Evolutionary conservation across 2,113 vertebrate species (phyloP).

Genomic region (human (Homo sapiens)): GRCh38 chr3:29764001-29764500

Average conservation of each 20-base stretch:
- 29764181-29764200: background rate
- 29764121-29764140: background rate
- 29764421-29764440: background rate
- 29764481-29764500: background rate
- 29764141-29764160: background rate
- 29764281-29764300: slow-evolving; percentile 43
- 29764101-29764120: background rate
- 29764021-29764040: background rate
- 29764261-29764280: background rate
- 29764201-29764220: background rate
- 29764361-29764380: slow-evolving; percentile 67
- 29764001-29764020: background rate
- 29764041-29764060: background rate
- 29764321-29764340: slow-evolving; percentile 73
- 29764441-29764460: background rate
- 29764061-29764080: background rate
- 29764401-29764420: slow-evolving; percentile 50
- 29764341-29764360: slow-evolving; percentile 72
- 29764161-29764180: background rate
- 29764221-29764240: background rate
- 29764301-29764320: slow-evolving; percentile 75
- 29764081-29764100: background rate
- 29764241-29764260: background rate
- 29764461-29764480: background rate
- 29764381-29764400: slow-evolving; percentile 5